Conservation (phyloP, 2,797 vertebrate species). For the Takifugu rubripes region DNA sequence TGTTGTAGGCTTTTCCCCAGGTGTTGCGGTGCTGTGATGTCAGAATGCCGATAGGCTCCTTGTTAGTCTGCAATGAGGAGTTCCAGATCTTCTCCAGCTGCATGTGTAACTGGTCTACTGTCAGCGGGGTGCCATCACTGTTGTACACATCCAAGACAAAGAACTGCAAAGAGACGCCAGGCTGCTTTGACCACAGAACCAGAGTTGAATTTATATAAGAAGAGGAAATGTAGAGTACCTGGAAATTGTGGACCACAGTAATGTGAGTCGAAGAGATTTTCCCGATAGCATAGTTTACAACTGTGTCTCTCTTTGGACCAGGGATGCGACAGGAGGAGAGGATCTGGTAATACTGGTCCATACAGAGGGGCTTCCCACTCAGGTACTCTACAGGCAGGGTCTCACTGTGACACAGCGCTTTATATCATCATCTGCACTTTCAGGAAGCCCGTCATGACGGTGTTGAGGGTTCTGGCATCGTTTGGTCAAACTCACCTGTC, state of each 20-base stretch:
- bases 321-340: constrained; percentile 94
- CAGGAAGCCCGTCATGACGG: not conserved
- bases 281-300: constrained; percentile 79
- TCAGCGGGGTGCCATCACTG: constrained; percentile 88
- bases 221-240: constrained; percentile 73
- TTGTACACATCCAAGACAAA: constrained; percentile 94
- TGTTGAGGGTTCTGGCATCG: not conserved
- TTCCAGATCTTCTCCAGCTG: constrained; percentile 99
- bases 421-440: not conserved
- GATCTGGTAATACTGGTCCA: constrained; percentile 98
- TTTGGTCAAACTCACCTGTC: constrained; percentile 83
- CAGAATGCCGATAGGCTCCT: constrained; percentile 94
- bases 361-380: constrained; percentile 89
- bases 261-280: constrained; percentile 84
- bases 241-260: constrained; percentile 96
- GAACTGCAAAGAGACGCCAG: constrained; percentile 75
- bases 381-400: constrained; percentile 88
- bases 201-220: too few relatives aligned
- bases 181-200: not conserved
- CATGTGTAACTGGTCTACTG: constrained; percentile 87
- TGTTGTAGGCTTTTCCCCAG: constrained; percentile 96
- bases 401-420: constrained; percentile 72
- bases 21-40: constrained; percentile 97
- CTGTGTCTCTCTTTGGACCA: constrained; percentile 86
- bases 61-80: constrained; percentile 94